Conservation (phyloP, 2,113 vertebrate genomes). For the Hypocryptadius cinnamomeus region DNA sequence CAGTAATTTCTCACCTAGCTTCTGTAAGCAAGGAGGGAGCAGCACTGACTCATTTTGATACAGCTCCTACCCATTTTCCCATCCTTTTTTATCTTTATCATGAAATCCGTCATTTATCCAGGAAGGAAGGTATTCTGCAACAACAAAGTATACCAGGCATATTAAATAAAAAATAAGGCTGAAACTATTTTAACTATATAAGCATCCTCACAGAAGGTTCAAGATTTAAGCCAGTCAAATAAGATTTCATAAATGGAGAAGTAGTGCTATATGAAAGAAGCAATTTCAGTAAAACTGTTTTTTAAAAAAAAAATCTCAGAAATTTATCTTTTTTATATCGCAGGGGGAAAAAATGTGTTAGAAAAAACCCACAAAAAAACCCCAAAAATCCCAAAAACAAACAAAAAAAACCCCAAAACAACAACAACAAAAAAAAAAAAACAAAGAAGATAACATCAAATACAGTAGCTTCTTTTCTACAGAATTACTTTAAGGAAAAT, state of each 20-base stretch:
- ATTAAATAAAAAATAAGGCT: background rate
- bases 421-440: no score
- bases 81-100: background rate
- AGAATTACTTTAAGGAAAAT: background rate
- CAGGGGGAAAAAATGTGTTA: background rate
- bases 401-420: no score
- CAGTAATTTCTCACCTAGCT: background rate
- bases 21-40: background rate
- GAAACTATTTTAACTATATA: background rate
- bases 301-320: background rate
- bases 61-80: background rate
- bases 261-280: background rate
- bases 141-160: background rate
- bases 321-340: background rate
- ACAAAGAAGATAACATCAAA: background rate
- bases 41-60: background rate
- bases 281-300: background rate
- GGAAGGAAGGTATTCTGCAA: background rate
- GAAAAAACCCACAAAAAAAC: no score
- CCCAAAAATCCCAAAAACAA: no score
- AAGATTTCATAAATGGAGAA: background rate
- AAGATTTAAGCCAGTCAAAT: background rate
- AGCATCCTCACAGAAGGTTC: background rate
- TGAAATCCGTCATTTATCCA: background rate
- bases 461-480: background rate